Base-by-base conservation (phyloP, 2,113 vertebrate species). In the Anser cygnoides region DNA sequence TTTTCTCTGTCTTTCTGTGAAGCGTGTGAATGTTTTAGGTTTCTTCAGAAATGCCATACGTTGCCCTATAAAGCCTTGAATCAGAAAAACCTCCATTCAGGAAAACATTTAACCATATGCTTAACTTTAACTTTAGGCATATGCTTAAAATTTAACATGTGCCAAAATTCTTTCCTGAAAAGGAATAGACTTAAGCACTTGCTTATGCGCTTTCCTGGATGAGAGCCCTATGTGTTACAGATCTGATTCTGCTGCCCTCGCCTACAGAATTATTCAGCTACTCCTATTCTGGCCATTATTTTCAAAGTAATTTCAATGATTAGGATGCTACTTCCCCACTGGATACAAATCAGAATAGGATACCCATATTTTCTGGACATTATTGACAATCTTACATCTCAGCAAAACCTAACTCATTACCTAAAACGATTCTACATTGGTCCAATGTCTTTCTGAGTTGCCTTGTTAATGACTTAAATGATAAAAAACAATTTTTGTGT, bases 61-160 rank as follows among this genome's bases (percentile, higher is more conserved):
- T 89, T 97, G 86, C 89, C 92, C 89, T 96, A 91, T 92, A 91
- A 87, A 91, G 50, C 13, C 85, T 91, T 91, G 87, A 89, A 44
- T 75, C 5, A 29, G 85, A 63, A 94, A 90, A 92, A 41, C 81
- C 76, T 96, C 68, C 62, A 79, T 92, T 91, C 79, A 93, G 84
- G 58, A 96, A 96, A 97, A 92, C 82, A 90, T 92, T 93, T 94
- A 87, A 89, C 88, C 96, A 96, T 96, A 96, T 96, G 92, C 54
- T 96, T 95, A 80, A 89, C 83, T 96, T 93, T 92, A 96, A 83
- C 79, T 96, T 86, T 49, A 84, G 79, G 65, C 95, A 93, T 93
- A 90, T 96, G 93, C 86, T 94, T 92, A 93, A 96, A 96, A 95
- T 82, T 67, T 66, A 87, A 20, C 84, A 90, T 89, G 91, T 97